phyloP scores from a whole-genome alignment of 2,797 vertebrate species.

The Poecilia velifera region DNA sequence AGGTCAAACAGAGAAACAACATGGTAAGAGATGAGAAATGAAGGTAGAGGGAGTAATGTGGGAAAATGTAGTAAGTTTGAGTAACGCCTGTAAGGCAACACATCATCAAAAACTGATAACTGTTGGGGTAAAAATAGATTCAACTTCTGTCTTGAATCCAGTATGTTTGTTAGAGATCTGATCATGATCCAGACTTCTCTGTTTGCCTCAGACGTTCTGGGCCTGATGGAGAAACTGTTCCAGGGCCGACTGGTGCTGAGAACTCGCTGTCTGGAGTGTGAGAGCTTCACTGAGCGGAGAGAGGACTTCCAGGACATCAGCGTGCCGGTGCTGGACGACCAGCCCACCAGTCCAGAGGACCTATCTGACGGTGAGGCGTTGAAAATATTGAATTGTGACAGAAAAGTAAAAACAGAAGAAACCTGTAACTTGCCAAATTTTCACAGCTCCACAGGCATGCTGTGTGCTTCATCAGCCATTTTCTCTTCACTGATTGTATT shows the following conservation, averaged over 20 bases:
- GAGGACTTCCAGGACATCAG: conserved; percentile 99
- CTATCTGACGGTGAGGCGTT: conserved; percentile 84
- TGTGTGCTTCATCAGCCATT: not conserved
- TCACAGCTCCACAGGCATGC: not conserved
- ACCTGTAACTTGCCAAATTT: not conserved
- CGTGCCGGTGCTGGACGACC: conserved; percentile 94
- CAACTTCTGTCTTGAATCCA: not conserved
- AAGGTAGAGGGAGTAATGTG: not conserved
- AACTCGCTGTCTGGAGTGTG: conserved; percentile 96
- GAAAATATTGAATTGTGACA: not conserved
- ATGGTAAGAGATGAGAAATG: conserved; percentile 62
- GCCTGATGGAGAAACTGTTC: conserved; percentile 93
- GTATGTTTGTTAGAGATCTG: not conserved
- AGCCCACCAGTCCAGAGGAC: conserved; percentile 83
- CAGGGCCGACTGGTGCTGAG: conserved; percentile 94
- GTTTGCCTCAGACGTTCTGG: conserved; percentile 72
- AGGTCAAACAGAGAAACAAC: conserved; percentile 29
- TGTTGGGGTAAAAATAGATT: not conserved
- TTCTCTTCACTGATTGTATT: not conserved
- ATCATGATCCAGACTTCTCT: not conserved
- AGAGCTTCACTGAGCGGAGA: conserved; percentile 93
- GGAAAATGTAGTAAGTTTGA: not conserved
- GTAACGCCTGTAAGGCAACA: not conserved
- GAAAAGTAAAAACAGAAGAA: not conserved
- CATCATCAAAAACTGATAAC: not conserved